A percentile compares a stretch with the other conserved stretches of the same genome.
phyloP scores from a whole-genome alignment of 2,888 invertebrate genomes.

The Ommatoiulus sabulosus region DNA sequence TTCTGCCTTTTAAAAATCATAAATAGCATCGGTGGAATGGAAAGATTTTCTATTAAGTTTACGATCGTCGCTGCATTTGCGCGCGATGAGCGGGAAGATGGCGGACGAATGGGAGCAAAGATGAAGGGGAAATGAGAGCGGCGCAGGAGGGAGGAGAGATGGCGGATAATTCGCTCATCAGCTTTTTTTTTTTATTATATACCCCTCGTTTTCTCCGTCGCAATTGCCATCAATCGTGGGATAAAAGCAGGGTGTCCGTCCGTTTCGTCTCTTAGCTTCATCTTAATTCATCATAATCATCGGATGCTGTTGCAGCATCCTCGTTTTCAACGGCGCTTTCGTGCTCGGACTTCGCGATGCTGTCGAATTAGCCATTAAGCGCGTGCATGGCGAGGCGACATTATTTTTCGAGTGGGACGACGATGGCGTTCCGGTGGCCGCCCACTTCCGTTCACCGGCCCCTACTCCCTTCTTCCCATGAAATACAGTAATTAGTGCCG shows the following conservation, averaged over 20 bases:
- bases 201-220: not conserved
- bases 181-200: slow-evolving; percentile 26
- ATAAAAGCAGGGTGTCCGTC: slow-evolving; percentile 43
- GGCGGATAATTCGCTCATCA: slow-evolving; percentile 11
- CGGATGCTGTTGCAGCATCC: slow-evolving; percentile 43
- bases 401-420: slow-evolving; percentile 6
- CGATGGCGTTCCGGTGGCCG: not conserved
- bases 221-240: slow-evolving; percentile 40
- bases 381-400: not conserved
- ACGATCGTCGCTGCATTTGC: not conserved
- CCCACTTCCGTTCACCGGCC: slow-evolving; percentile 20
- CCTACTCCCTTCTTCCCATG: not conserved
- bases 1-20: not conserved
- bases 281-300: slow-evolving; percentile 43
- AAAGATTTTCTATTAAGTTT: slow-evolving; percentile 1
- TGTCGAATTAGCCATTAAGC: slow-evolving; percentile 14
- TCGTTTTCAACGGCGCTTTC: slow-evolving; percentile 3
- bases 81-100: slow-evolving; percentile 3
- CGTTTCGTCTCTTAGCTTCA: not conserved
- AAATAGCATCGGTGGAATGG: slow-evolving; percentile 11
- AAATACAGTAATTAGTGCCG: slow-evolving; percentile 48
- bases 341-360: slow-evolving; percentile 26
- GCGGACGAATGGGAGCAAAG: not conserved
- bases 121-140: not conserved
- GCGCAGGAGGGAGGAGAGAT: not conserved